Evolutionary conservation across 2,113 vertebrate species (phyloP).

Genomic region (Mystacornis crossleyi): DNA sequence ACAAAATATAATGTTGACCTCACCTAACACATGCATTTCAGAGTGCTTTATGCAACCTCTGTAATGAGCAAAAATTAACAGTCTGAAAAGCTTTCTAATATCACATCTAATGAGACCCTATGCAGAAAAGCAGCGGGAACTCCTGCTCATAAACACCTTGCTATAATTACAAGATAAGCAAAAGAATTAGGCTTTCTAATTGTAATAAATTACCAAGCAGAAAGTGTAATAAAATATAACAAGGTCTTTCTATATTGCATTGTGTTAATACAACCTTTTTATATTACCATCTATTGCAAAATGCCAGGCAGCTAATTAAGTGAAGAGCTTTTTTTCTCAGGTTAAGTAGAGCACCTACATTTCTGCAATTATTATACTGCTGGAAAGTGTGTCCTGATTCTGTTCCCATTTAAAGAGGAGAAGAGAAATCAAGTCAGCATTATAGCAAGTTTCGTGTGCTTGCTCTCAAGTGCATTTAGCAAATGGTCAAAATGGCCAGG

Average conservation of each 20-base stretch:
- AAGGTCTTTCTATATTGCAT: neutral
- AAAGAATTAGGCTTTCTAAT: conserved; percentile 31
- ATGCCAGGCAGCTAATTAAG: neutral
- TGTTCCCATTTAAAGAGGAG: neutral
- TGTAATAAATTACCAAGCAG: neutral
- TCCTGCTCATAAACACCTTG: neutral
- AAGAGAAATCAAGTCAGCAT: neutral
- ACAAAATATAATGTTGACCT: neutral
- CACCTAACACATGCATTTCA: neutral
- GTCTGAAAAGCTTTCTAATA: neutral
- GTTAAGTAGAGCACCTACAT: neutral
- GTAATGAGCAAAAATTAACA: neutral
- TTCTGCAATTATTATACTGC: neutral
- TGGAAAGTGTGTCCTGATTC: neutral
- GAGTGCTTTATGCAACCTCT: neutral
- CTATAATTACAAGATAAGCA: conserved; percentile 30
- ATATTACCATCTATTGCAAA: neutral
- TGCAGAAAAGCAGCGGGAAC: conserved; percentile 23
- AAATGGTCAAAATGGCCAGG: neutral
- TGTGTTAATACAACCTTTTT: neutral
- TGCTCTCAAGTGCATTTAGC: neutral
- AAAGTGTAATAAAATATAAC: conserved; percentile 19
- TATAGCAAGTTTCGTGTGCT: neutral
- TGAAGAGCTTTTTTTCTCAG: neutral
- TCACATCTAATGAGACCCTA: neutral